Evolutionary conservation across 2,797 vertebrate genomes (phyloP).

Genomic region (Coranthus polyacanthus): DNA sequence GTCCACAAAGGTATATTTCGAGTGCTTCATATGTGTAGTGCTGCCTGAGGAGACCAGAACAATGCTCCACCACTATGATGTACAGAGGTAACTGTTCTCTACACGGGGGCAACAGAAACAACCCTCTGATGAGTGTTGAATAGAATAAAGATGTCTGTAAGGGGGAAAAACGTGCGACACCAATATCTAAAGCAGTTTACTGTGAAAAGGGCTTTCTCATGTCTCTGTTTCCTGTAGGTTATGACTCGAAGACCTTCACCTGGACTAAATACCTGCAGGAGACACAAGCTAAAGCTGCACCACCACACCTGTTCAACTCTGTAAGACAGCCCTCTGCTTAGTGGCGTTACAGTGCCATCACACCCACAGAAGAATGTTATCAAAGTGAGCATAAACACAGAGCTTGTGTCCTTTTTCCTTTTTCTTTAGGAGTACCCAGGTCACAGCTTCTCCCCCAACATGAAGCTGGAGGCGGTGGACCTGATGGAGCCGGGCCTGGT

Average conservation of each 20-base stretch:
- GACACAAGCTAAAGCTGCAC: constrained; percentile 85
- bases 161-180: no score
- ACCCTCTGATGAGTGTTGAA: no score
- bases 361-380: neutral
- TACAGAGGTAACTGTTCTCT: no score
- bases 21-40: no score
- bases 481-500: constrained; percentile 97
- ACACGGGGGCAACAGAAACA: no score
- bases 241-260: constrained; percentile 85
- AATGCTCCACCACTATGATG: no score
- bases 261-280: constrained; percentile 91
- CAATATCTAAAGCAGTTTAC: neutral
- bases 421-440: constrained; percentile 89
- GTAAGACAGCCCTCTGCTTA: constrained; percentile 77
- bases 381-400: neutral
- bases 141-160: no score
- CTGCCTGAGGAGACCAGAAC: no score
- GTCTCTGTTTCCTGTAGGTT: constrained; percentile 80
- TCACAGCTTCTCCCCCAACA: constrained; percentile 89
- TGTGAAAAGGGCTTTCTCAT: neutral
- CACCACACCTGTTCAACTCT: constrained; percentile 90
- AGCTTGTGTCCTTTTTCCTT: neutral
- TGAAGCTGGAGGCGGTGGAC: constrained; percentile 97
- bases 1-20: no score
- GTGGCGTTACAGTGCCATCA: neutral